phyloP scores from a whole-genome alignment of 2,888 invertebrate species.

The Hyposoter dolosus region DNA sequence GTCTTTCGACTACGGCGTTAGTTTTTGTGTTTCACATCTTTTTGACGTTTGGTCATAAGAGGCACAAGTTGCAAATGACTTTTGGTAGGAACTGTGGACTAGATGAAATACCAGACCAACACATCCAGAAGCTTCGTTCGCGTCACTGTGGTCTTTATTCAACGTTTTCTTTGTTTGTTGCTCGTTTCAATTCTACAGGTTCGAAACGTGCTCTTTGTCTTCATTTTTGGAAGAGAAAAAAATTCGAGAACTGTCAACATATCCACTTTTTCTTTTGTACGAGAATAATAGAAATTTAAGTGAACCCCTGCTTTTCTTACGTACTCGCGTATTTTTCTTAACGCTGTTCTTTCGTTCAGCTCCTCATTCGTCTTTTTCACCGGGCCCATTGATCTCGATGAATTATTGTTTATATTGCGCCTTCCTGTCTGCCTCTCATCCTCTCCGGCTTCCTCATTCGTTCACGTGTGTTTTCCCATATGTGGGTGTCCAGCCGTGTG shows the following conservation, averaged over 20 bases:
- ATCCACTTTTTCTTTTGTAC: neutral
- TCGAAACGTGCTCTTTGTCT: constrained; percentile 60
- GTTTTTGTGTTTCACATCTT: too few species aligned
- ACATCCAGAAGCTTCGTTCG: too few species aligned
- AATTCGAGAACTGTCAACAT: neutral
- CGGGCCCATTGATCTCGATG: constrained; percentile 58
- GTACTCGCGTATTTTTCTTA: neutral
- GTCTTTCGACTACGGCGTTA: too few species aligned
- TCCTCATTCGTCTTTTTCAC: constrained; percentile 40
- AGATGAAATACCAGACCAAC: too few species aligned
- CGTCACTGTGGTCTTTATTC: too few species aligned
- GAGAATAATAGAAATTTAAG: neutral
- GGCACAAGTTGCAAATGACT: too few species aligned
- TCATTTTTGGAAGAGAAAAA: constrained; percentile 72
- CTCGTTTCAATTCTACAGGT: neutral
- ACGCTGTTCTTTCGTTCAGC: neutral
- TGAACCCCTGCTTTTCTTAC: neutral
- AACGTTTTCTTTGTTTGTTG: neutral
- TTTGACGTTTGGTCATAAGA: too few species aligned
- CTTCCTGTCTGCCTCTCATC: neutral
- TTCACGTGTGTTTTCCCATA: neutral
- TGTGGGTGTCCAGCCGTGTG: neutral
- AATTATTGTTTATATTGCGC: constrained; percentile 68
- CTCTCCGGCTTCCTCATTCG: neutral
- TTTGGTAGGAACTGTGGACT: too few species aligned